Conservation (phyloP, 23 tunicate species). For the Aplidium turbinatum region DNA sequence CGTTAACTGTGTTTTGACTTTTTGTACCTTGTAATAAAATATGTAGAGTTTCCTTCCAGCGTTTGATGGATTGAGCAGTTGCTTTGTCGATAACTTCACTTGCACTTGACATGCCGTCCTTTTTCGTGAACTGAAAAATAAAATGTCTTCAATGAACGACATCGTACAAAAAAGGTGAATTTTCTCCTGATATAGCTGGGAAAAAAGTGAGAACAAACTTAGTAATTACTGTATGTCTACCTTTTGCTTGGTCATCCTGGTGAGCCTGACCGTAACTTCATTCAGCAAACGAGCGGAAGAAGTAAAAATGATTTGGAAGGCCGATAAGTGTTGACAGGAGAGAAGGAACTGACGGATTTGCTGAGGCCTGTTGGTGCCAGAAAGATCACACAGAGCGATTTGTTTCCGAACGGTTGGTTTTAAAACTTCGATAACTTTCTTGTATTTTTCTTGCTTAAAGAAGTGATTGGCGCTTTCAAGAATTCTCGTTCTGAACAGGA, state of each 20-base stretch:
- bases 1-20: no score
- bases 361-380: constrained; percentile 19
- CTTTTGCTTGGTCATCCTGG: no score
- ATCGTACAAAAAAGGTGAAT: no score
- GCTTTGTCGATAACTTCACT: no score
- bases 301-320: not conserved
- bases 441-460: constrained; percentile 39
- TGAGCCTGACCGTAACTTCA: constrained; percentile 37
- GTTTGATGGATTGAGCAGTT: no score
- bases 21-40: no score
- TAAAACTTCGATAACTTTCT: constrained; percentile 52
- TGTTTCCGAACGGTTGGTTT: constrained; percentile 31
- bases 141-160: no score
- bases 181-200: no score
- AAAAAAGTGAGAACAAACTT: no score
- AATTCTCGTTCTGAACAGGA: constrained; percentile 43
- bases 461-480: constrained; percentile 46
- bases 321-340: constrained; percentile 31
- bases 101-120: no score
- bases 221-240: no score
- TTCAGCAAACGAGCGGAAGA: constrained; percentile 9
- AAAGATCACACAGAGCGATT: not conserved
- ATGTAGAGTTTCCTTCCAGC: constrained; percentile 41
- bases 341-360: constrained; percentile 56
- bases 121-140: no score